Percentiles rank a stretch among this genome's conserved stretches.
phyloP scores from a whole-genome alignment of 2,113 vertebrate genomes.

The Lethenteron reissneri region DNA sequence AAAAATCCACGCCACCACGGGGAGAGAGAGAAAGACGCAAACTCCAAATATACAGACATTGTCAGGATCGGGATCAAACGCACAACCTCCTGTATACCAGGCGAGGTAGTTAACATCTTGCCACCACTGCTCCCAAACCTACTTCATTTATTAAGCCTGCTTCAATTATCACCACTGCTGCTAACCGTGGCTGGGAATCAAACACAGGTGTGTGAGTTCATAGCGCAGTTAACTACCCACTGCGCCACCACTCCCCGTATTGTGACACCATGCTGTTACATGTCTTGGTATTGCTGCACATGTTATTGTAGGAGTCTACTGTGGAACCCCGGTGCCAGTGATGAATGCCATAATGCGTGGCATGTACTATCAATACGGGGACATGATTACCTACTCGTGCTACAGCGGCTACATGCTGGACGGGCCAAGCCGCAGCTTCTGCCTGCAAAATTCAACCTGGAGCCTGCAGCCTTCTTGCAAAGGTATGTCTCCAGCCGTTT shows the following conservation, averaged over 20 bases:
- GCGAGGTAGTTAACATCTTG: no score
- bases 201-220: no score
- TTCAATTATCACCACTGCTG: no score
- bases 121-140: no score
- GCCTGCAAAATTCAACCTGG: slow-evolving; percentile 79
- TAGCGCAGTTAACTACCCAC: no score
- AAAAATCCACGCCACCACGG: no score
- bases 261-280: not conserved
- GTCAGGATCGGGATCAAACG: no score
- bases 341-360: slow-evolving; percentile 63
- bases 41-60: no score
- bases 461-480: slow-evolving; percentile 56
- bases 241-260: not conserved
- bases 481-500: slow-evolving; percentile 27
- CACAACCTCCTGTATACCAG: no score
- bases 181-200: no score
- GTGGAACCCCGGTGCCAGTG: slow-evolving; percentile 45
- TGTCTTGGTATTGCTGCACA: not conserved
- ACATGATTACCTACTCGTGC: slow-evolving; percentile 68
- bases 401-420: slow-evolving; percentile 74
- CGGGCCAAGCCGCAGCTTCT: slow-evolving; percentile 52
- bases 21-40: no score
- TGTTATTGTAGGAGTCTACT: slow-evolving; percentile 48
- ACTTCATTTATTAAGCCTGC: no score
- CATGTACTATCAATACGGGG: slow-evolving; percentile 59